These are phyloP conservation scores for Thymallus thymallus DNA, from an alignment of 2,113 vertebrate genomes.

Conservation along the genomic window DNA sequence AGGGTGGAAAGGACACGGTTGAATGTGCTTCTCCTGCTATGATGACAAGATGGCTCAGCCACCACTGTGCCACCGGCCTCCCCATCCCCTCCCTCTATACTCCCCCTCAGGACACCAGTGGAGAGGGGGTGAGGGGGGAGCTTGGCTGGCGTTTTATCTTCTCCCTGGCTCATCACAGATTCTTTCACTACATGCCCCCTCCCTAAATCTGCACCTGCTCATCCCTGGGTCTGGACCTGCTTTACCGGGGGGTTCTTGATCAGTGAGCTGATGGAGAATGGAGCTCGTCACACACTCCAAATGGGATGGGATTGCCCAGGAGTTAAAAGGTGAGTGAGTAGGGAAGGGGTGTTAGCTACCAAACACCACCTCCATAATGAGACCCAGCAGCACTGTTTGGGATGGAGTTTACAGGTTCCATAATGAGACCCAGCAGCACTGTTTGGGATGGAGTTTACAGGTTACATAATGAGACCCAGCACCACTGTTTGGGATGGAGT, in stretches of 20 bases:
- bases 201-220: conserved; percentile 67
- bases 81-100: conserved; percentile 24
- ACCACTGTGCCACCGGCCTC: conserved; percentile 58
- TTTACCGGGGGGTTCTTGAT: conserved; percentile 65
- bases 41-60: conserved; percentile 74
- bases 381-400: conserved; percentile 37
- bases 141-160: conserved; percentile 69
- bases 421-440: conserved; percentile 39
- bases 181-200: conserved; percentile 53
- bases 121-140: conserved; percentile 42
- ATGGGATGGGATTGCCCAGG: conserved; percentile 69
- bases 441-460: conserved; percentile 48
- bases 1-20: conserved; percentile 69
- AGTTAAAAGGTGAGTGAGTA: conserved; percentile 41
- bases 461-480: conserved; percentile 38
- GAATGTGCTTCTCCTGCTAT: conserved; percentile 76
- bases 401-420: conserved; percentile 28
- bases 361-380: conserved; percentile 49
- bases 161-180: conserved; percentile 69
- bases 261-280: conserved; percentile 58
- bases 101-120: conserved; percentile 56
- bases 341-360: conserved; percentile 23
- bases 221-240: conserved; percentile 53
- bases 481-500: conserved; percentile 46
- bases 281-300: conserved; percentile 67